Percentiles rank a stretch among this genome's conserved stretches.
Evolutionary conservation across 1,140 invertebrate genomes (phyloP).

Genomic region (Solenopsis fugax): DNA sequence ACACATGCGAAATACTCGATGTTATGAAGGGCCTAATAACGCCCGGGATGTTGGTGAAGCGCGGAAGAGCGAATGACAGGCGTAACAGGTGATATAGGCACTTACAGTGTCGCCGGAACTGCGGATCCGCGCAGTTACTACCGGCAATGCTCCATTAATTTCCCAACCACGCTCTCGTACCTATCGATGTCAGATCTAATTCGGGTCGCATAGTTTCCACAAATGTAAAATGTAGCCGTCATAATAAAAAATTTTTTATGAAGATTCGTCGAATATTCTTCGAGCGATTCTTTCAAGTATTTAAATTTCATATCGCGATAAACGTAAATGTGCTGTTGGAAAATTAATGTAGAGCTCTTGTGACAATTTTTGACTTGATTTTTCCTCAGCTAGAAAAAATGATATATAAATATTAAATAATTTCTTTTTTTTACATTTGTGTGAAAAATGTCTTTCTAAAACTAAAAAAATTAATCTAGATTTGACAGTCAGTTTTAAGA

Average conservation of each 20-base stretch:
- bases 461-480: neutral
- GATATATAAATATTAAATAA: neutral
- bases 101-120: constrained; percentile 61
- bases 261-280: neutral
- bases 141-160: neutral
- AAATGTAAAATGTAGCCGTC: neutral
- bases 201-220: neutral
- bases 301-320: neutral
- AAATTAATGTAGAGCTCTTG: constrained; percentile 6
- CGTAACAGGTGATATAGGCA: constrained; percentile 72
- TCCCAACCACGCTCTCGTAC: neutral
- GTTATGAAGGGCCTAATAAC: constrained; percentile 66
- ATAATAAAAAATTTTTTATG: neutral
- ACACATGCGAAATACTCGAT: constrained; percentile 54
- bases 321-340: neutral
- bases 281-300: neutral
- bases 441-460: neutral
- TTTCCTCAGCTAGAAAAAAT: neutral
- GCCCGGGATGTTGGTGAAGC: constrained; percentile 53
- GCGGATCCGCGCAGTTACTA: constrained; percentile 31
- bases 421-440: neutral
- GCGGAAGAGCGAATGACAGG: constrained; percentile 63
- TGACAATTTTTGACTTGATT: neutral
- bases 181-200: constrained; percentile 22
- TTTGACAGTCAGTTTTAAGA: neutral